phyloP scores from a whole-genome alignment of 1,140 invertebrate species.

The Trichogramma pretiosum region DNA sequence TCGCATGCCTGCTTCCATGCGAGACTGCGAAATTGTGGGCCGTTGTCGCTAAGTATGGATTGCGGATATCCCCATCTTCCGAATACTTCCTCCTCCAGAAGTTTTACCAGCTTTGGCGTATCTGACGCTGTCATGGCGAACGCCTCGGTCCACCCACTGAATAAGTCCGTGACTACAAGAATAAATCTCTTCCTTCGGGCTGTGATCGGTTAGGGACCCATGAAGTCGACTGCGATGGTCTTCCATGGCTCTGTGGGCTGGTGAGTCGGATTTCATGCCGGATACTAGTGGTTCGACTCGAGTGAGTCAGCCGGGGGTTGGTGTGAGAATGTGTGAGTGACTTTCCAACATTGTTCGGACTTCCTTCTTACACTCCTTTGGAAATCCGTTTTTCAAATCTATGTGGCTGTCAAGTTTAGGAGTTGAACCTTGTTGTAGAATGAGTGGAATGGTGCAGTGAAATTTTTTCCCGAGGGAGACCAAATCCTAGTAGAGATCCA shows the following conservation, averaged over 20 bases:
- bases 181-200: no score
- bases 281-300: constrained; percentile 5
- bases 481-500: neutral
- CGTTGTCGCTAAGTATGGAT: neutral
- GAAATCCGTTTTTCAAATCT: constrained; percentile 3
- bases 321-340: neutral
- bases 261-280: constrained; percentile 17
- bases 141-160: no score
- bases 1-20: neutral
- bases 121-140: no score
- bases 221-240: no score
- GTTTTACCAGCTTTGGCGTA: no score
- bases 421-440: neutral
- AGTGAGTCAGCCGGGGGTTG: neutral
- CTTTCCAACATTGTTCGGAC: neutral
- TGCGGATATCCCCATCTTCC: neutral
- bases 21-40: neutral
- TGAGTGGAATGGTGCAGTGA: neutral
- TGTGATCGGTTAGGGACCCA: no score
- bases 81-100: no score
- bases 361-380: neutral
- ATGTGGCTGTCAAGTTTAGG: neutral
- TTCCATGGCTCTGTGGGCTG: no score
- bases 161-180: no score
- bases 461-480: constrained; percentile 3